Evolutionary conservation across 2,888 invertebrate species (phyloP).

Genomic region (Drosophila niveifrons): DNA sequence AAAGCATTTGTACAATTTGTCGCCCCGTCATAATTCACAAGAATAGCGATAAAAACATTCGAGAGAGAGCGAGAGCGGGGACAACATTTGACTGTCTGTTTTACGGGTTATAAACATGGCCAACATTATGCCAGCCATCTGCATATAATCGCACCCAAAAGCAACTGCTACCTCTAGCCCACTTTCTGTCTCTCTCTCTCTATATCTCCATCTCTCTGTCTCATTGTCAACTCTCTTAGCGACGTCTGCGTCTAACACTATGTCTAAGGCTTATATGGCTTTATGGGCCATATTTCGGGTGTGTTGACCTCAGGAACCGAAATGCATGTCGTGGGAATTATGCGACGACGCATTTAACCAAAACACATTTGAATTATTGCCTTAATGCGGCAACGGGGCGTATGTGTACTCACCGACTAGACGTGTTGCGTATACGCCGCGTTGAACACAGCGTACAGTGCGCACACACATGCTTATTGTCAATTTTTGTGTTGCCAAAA

Average conservation of each 20-base stretch:
- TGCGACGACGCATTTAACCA: slow-evolving; percentile 39
- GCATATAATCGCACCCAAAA: slow-evolving; percentile 5
- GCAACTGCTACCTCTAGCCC: not conserved
- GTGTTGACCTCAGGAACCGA: slow-evolving; percentile 26
- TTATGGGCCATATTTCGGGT: slow-evolving; percentile 55
- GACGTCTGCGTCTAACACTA: not conserved
- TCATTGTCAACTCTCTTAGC: not conserved
- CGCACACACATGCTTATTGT: slow-evolving; percentile 6
- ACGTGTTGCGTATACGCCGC: slow-evolving; percentile 32
- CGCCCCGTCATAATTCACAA: slow-evolving; percentile 17
- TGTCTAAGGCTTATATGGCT: slow-evolving; percentile 32
- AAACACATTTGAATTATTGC: slow-evolving; percentile 63
- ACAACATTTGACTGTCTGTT: slow-evolving; percentile 7
- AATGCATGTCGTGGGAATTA: slow-evolving; percentile 68
- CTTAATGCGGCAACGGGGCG: slow-evolving; percentile 24
- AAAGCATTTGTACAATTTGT: slow-evolving; percentile 36
- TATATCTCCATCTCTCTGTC: not conserved
- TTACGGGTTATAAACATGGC: slow-evolving; percentile 28
- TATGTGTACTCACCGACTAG: slow-evolving; percentile 22
- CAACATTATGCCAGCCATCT: slow-evolving; percentile 20
- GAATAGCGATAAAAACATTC: slow-evolving; percentile 15
- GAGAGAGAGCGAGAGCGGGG: not conserved
- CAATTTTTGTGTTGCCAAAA: slow-evolving; percentile 11
- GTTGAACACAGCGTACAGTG: not conserved
- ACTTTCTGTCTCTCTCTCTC: not conserved